Conservation (phyloP, 2,888 invertebrate species). For the Mongoloraphidia duomilia region DNA sequence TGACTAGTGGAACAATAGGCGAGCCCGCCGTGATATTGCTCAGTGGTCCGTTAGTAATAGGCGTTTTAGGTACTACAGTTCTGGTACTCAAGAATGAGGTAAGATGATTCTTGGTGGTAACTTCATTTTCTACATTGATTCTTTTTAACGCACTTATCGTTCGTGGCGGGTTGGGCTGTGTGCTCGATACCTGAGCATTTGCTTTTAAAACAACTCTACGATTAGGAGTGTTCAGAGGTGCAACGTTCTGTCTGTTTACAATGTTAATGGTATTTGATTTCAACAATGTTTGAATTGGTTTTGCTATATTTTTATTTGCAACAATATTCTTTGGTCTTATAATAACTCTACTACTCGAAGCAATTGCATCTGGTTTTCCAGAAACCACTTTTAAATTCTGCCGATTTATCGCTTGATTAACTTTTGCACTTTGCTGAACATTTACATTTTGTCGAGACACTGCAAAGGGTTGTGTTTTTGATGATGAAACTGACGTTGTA, state of each 20-base stretch:
- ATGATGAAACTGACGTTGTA: no score
- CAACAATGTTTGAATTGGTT: no score
- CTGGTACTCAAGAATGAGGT: slow-evolving; percentile 20
- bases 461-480: no score
- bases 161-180: background rate
- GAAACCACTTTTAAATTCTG: background rate
- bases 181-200: background rate
- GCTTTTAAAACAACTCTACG: background rate
- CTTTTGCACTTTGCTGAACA: no score
- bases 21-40: slow-evolving; percentile 14
- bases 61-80: slow-evolving; percentile 15
- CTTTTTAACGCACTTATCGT: background rate
- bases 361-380: background rate
- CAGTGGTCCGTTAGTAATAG: background rate
- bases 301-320: no score
- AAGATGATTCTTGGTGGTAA: slow-evolving; percentile 13
- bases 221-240: no score
- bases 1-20: slow-evolving; percentile 14
- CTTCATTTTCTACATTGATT: slow-evolving; percentile 1
- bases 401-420: background rate
- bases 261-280: no score
- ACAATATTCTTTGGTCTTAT: no score
- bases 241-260: no score
- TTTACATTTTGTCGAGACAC: no score
- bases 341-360: no score